phyloP scores from a whole-genome alignment of 2,113 vertebrate genomes.

The Triplophysa rosa region DNA sequence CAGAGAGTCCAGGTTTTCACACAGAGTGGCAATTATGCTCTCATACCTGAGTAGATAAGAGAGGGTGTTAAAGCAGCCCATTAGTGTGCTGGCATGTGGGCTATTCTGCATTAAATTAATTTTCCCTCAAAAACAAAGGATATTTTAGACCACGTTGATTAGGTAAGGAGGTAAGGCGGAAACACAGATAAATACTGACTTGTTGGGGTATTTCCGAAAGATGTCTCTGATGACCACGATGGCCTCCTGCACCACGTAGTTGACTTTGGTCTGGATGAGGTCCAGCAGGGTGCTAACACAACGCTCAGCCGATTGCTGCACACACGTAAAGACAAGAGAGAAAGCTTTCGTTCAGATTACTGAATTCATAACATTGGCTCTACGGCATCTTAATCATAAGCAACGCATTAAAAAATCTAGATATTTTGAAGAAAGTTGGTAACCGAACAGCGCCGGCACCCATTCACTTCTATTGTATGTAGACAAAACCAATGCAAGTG shows the following conservation, averaged over 20 bases:
- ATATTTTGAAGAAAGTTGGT: no score
- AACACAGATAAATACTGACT: slow-evolving; percentile 73
- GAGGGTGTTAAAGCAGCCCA: background rate
- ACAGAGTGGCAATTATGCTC: slow-evolving; percentile 97
- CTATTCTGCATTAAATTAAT: background rate
- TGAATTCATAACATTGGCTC: background rate
- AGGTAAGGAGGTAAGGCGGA: no score
- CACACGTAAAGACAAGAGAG: slow-evolving; percentile 14
- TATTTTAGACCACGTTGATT: background rate
- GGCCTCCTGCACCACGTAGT: slow-evolving; percentile 97
- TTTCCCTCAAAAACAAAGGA: no score
- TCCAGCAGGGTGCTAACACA: slow-evolving; percentile 96
- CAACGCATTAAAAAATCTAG: background rate
- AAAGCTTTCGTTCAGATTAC: no score
- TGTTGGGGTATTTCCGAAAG: slow-evolving; percentile 98
- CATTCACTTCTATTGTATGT: no score
- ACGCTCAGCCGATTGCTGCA: slow-evolving; percentile 96
- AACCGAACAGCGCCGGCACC: no score
- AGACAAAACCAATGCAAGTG: no score
- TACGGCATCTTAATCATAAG: background rate
- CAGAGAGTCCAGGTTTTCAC: slow-evolving; percentile 96
- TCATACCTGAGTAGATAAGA: slow-evolving; percentile 81
- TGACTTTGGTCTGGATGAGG: slow-evolving; percentile 98
- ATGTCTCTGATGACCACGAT: slow-evolving; percentile 97
- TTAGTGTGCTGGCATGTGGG: background rate